Base-by-base conservation (phyloP, 1,140 invertebrate genomes). In the Onthophagus taurus region DNA sequence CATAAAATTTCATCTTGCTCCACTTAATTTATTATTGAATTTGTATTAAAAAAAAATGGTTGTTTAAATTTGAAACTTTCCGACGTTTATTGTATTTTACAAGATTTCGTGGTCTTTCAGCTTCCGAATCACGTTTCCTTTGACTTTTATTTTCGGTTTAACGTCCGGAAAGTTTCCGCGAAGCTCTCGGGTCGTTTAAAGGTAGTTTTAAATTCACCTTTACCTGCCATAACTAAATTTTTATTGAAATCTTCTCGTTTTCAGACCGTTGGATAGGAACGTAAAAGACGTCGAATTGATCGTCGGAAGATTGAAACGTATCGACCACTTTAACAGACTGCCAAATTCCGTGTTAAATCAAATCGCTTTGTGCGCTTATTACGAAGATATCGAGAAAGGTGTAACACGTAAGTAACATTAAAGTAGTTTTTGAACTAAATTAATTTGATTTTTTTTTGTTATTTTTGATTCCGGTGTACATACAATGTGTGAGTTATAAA, bases 371-470 rank as follows among this genome's bases (percentile, higher is more conserved):
- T 78, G 74, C 55, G 78, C 76, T 23, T 81, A 78, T 64, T 83
- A 85, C 64, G 84, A 87, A 61, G 79, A 84, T 57, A 63, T 87
- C 46, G 83, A 86, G 54, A 80, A 80, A 63, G 82, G 81, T 37
- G 80, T 87, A 8, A 85, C 82, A 50, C 64, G 84, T 87, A 68
- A 82, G 81, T 76, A 47, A n/a, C n/a, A 9, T 34, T 34, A 13
- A 7, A 16, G 33, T 34, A 8, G 33, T 13, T 13, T 34, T 13
- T 13, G 33, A 16, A 13, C 8, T 34, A 34, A 16, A 13, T 13
- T 7, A 20, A 20, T 38, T 38, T 20, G 23, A 20, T n/a, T n/a
- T n/a, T n/a, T n/a, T n/a, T n/a, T n/a, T n/a, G n/a, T n/a, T n/a
- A n/a, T n/a, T n/a, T n/a, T n/a, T n/a, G n/a, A n/a, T n/a, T n/a